Conservation (phyloP, 2,797 vertebrate species). For the Typhlichthys subterraneus region DNA sequence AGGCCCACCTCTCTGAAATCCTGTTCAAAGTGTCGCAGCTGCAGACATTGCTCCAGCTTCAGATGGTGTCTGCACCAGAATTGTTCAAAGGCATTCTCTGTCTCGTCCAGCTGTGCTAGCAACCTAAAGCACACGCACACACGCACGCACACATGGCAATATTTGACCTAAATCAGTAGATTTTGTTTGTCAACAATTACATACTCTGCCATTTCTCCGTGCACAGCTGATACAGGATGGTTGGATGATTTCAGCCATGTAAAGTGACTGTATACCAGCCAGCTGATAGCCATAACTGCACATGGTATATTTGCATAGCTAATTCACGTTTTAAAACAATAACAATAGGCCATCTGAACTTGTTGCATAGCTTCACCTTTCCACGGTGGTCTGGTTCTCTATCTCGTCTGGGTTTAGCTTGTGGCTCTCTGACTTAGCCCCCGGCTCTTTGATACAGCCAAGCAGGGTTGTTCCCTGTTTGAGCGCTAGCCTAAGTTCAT, state of each 20-base stretch:
- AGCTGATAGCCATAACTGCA: background rate
- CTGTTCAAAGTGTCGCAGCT: slow-evolving; percentile 92
- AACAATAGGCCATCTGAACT: background rate
- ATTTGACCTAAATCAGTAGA: too few relatives aligned
- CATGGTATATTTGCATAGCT: background rate
- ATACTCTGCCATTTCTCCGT: too few relatives aligned
- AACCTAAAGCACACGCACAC: slow-evolving; percentile 80
- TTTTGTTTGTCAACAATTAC: too few relatives aligned
- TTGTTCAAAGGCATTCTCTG: slow-evolving; percentile 90
- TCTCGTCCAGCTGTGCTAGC: slow-evolving; percentile 90
- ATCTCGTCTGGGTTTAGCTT: slow-evolving; percentile 86
- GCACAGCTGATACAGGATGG: too few relatives aligned
- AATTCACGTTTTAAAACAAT: background rate
- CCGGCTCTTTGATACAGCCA: slow-evolving; percentile 87
- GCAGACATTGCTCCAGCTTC: slow-evolving; percentile 91
- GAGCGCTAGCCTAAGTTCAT: slow-evolving; percentile 86
- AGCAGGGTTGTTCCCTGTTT: slow-evolving; percentile 89
- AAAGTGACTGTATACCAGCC: too few relatives aligned
- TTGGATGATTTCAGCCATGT: too few relatives aligned
- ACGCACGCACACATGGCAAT: background rate
- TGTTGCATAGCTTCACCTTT: slow-evolving; percentile 76
- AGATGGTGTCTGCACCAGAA: slow-evolving; percentile 92
- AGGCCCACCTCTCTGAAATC: slow-evolving; percentile 86
- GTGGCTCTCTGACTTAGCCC: slow-evolving; percentile 77
- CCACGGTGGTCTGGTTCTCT: slow-evolving; percentile 90